Conservation (phyloP, 2,888 invertebrate species). For the Bellardia pandia region DNA sequence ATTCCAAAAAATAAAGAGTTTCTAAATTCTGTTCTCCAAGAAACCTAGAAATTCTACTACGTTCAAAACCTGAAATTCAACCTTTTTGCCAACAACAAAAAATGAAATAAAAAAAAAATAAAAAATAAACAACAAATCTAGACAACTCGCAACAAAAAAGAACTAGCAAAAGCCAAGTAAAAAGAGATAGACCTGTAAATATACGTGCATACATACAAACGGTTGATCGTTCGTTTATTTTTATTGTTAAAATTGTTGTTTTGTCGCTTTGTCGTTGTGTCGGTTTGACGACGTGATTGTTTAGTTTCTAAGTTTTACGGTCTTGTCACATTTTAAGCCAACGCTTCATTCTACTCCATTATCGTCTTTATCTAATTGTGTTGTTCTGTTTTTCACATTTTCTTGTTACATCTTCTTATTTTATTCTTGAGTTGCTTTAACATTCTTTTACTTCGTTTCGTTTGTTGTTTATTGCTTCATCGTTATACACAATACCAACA, state of each 20-base stretch:
- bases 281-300: slow-evolving; percentile 53
- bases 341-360: slow-evolving; percentile 45
- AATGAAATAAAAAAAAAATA: slow-evolving; percentile 43
- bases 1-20: slow-evolving; percentile 62
- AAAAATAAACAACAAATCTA: slow-evolving; percentile 66
- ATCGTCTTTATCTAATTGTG: slow-evolving; percentile 48
- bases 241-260: slow-evolving; percentile 41
- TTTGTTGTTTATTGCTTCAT: slow-evolving; percentile 30
- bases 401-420: slow-evolving; percentile 41
- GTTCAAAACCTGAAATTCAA: slow-evolving; percentile 81
- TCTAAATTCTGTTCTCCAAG: slow-evolving; percentile 74
- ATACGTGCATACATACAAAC: slow-evolving; percentile 12
- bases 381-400: slow-evolving; percentile 44
- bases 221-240: slow-evolving; percentile 60
- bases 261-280: slow-evolving; percentile 52
- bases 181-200: slow-evolving; percentile 63
- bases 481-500: slow-evolving; percentile 4
- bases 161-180: slow-evolving; percentile 52
- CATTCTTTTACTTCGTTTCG: slow-evolving; percentile 44
- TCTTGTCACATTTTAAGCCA: slow-evolving; percentile 65
- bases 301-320: slow-evolving; percentile 41
- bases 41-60: slow-evolving; percentile 76
- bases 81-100: slow-evolving; percentile 76
- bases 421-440: slow-evolving; percentile 38
- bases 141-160: slow-evolving; percentile 44